phyloP scores from a whole-genome alignment of 2,797 vertebrate genomes.

The Pseudomugil tenellus region DNA sequence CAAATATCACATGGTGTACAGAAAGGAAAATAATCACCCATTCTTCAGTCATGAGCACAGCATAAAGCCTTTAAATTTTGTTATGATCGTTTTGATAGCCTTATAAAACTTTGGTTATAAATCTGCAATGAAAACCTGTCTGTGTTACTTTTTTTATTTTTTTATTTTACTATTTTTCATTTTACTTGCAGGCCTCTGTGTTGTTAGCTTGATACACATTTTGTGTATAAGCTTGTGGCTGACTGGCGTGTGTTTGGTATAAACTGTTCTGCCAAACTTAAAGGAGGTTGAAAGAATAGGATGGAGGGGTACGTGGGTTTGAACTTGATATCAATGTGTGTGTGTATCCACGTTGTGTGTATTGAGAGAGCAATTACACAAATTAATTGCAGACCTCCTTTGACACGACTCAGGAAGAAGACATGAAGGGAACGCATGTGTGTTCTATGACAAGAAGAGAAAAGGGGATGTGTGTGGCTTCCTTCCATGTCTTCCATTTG shows the following conservation, averaged over 20 bases:
- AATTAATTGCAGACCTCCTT: conserved; percentile 79
- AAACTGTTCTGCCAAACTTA: conserved; percentile 47
- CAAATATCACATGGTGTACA: background rate
- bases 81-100: background rate
- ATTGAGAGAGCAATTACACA: conserved; percentile 67
- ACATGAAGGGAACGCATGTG: conserved; percentile 66
- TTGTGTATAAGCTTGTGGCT: conserved; percentile 13
- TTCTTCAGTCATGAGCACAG: conserved; percentile 3
- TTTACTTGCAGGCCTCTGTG: background rate
- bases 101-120: conserved; percentile 10
- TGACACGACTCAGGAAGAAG: conserved; percentile 76
- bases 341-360: conserved; percentile 13
- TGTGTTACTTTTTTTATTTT: conserved; percentile 1
- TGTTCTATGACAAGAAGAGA: conserved; percentile 77
- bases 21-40: no score
- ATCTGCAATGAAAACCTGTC: conserved; percentile 8
- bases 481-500: conserved; percentile 72
- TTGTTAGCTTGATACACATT: background rate
- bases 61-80: conserved; percentile 3
- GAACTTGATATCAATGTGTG: conserved; percentile 36
- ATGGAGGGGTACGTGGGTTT: conserved; percentile 53
- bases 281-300: conserved; percentile 40
- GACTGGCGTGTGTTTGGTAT: conserved; percentile 35
- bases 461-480: conserved; percentile 68
- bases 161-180: no score